Evolutionary conservation across 2,113 vertebrate species (phyloP).

Genomic region (Garra rufa): DNA sequence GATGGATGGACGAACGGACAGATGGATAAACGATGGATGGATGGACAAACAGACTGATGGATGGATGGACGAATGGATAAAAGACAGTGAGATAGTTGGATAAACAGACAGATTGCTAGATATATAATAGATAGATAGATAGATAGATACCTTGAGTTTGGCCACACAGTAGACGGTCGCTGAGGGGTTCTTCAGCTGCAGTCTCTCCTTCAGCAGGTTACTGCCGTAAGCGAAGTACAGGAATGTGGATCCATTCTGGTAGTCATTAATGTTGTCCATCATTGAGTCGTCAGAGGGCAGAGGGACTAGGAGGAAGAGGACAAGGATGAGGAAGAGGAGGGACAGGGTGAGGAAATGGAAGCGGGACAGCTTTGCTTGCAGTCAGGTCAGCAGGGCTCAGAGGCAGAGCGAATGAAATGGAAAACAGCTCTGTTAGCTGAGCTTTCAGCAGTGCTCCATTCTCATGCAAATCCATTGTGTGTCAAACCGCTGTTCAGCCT

Average conservation of each 20-base stretch:
- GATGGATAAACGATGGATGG: too few relatives aligned
- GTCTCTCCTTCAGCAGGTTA: constrained; percentile 76
- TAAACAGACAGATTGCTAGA: background rate
- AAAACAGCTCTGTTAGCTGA: constrained; percentile 48
- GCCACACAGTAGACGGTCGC: constrained; percentile 69
- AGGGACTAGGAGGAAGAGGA: constrained; percentile 26
- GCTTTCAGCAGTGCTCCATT: constrained; percentile 62
- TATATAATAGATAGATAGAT: background rate
- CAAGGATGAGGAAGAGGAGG: constrained; percentile 25
- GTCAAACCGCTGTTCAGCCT: background rate
- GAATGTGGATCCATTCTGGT: constrained; percentile 61
- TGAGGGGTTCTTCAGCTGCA: constrained; percentile 75
- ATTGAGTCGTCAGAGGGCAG: constrained; percentile 5
- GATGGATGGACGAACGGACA: too few relatives aligned
- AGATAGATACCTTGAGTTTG: constrained; percentile 66
- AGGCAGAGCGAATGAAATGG: constrained; percentile 44
- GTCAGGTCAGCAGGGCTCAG: constrained; percentile 4
- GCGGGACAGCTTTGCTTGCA: constrained; percentile 6
- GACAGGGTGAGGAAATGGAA: constrained; percentile 22
- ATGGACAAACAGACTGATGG: background rate
- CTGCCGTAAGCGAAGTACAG: constrained; percentile 78
- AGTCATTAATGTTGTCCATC: constrained; percentile 56
- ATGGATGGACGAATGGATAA: background rate
- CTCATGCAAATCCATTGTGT: constrained; percentile 68
- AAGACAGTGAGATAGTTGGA: too few relatives aligned